These are phyloP conservation scores for Stomatorhinus walkeri DNA, from an alignment of 2,797 vertebrate species.

Conservation along the genomic window DNA sequence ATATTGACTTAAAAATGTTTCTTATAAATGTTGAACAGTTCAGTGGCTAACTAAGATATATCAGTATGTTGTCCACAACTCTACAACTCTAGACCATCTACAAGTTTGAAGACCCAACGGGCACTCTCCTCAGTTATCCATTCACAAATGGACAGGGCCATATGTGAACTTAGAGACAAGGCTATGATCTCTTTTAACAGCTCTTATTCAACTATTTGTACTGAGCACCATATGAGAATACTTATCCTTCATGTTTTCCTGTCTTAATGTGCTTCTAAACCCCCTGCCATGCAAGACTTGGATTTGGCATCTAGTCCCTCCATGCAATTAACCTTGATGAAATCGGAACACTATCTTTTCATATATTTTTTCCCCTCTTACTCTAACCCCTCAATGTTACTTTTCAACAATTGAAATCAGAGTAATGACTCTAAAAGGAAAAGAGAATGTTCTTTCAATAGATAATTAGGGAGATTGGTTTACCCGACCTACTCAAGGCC, in stretches of 20 bases:
- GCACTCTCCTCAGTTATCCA: slow-evolving; percentile 12
- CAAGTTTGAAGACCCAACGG: slow-evolving; percentile 50
- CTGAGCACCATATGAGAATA: slow-evolving; percentile 28
- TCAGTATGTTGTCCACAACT: not conserved
- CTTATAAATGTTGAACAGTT: not conserved
- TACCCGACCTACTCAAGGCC: slow-evolving; percentile 66
- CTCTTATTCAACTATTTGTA: not conserved
- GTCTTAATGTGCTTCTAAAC: slow-evolving; percentile 36
- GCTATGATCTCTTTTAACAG: not conserved
- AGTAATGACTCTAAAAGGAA: slow-evolving; percentile 61
- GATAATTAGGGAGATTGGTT: slow-evolving; percentile 95
- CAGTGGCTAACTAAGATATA: not conserved
- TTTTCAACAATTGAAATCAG: slow-evolving; percentile 65
- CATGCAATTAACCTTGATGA: slow-evolving; percentile 59
- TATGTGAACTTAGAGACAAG: slow-evolving; percentile 27
- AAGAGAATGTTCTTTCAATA: slow-evolving; percentile 71
- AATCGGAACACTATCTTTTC: slow-evolving; percentile 46
- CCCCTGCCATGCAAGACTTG: slow-evolving; percentile 49
- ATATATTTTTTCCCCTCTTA: slow-evolving; percentile 32
- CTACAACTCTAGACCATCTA: not conserved
- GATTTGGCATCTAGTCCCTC: slow-evolving; percentile 53
- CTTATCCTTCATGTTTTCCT: slow-evolving; percentile 53
- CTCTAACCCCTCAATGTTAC: slow-evolving; percentile 54
- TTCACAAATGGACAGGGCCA: not conserved
- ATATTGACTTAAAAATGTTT: not conserved